Base-by-base conservation (phyloP, 2,888 invertebrate species). In the Caenorhabditis sinica region DNA sequence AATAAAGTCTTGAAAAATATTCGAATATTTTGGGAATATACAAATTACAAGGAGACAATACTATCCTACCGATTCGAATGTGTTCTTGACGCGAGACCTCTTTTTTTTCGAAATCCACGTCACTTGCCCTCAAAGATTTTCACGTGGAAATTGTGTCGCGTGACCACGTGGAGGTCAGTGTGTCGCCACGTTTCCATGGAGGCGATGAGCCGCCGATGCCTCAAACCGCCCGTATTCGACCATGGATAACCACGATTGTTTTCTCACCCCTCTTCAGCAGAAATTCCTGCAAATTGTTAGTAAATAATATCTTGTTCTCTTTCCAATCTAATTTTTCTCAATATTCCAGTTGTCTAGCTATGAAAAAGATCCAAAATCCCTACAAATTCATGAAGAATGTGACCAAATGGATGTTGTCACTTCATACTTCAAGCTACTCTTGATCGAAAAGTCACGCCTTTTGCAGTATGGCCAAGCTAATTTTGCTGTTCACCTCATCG, bases 191-290 rank as follows among this genome's bases (percentile, higher is more conserved):
- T 79, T 69, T 23, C 17, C 13, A 15, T 5, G n/a, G 4, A 23
- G 25, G 3, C 58, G 11, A 25, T 13, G 30, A 15, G 56, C 25
- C 15, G 30, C 9, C 51, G 6, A 20, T 15, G 5, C 53, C 8
- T n/a, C 20, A 5, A 3, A 25, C 17, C 56, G 69, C 56, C 56
- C 56, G 25, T 69, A 40, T 56, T 69, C 49, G 40, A 71, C 56
- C 79, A 79, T 79, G 79, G 61, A 79, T 40, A 63, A 71, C 51
- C 71, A 63, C 30, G 45, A 71, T n/a, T 66, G 73, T 45, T 83
- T 83, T 73, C 73, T 83, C 77, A 83, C 82, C 51, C 76, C 76
- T 66, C 77, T 83, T 15, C 82, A 83, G 68, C 76, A 73, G 56
- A 77, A 83, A 36, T 77, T 76, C 17, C 36, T 77, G 49, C 71